Evolutionary conservation across 2,797 vertebrate genomes (phyloP).

Genomic region (Sibirionetta formosa): DNA sequence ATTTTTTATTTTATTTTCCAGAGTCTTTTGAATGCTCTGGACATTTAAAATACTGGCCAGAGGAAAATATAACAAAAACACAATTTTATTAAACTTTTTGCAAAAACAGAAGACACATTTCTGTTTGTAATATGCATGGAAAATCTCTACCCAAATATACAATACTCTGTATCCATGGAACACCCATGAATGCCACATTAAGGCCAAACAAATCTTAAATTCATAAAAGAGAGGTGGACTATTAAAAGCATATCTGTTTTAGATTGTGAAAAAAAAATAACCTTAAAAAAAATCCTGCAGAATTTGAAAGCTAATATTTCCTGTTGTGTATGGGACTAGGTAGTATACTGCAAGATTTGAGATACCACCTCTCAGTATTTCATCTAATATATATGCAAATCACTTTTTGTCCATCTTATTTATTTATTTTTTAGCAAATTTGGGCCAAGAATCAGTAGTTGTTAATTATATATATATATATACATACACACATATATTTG

Average conservation of each 20-base stretch:
- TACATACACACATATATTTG: accelerated
- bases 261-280: background rate
- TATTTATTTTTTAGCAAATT: background rate
- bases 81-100: background rate
- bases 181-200: background rate
- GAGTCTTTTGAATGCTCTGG: background rate
- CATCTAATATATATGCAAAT: background rate
- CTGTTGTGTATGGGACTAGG: background rate
- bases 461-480: background rate
- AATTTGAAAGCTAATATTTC: background rate
- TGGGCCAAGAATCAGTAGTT: background rate
- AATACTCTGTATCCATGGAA: background rate
- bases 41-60: background rate
- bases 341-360: background rate
- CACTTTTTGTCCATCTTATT: background rate
- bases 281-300: background rate
- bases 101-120: background rate
- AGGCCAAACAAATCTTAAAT: background rate
- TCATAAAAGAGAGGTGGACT: background rate
- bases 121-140: background rate
- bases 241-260: background rate
- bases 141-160: background rate
- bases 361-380: background rate
- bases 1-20: background rate
- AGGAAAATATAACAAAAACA: background rate